These are phyloP conservation scores for Oscheius sp. DNA, from an alignment of 2,888 invertebrate species.

Conservation along the genomic window DNA sequence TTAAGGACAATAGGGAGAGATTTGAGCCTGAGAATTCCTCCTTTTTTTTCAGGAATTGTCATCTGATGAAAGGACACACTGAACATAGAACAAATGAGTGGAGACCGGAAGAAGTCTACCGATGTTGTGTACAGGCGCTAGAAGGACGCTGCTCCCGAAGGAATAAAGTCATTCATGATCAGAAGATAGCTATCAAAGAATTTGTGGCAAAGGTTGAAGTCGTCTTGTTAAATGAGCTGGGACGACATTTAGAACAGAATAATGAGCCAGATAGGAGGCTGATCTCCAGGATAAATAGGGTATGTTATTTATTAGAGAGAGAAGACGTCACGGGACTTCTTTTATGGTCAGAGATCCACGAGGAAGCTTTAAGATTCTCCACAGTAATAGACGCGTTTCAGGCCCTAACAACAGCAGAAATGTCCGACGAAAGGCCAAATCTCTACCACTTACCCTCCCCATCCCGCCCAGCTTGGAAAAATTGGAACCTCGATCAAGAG, in stretches of 20 bases:
- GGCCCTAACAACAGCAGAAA: constrained; percentile 49
- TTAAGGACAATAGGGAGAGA: too few relatives aligned
- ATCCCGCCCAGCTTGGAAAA: constrained; percentile 60
- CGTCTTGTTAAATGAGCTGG: constrained; percentile 57
- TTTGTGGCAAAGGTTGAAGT: constrained; percentile 62
- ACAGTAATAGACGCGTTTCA: background rate
- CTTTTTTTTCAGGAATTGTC: constrained; percentile 55
- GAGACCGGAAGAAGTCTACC: constrained; percentile 58
- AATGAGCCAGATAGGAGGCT: constrained; percentile 60
- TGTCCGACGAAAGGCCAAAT: constrained; percentile 51
- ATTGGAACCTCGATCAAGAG: constrained; percentile 58
- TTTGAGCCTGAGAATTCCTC: background rate
- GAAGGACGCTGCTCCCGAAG: constrained; percentile 61
- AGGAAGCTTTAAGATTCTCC: background rate
- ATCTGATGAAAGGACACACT: constrained; percentile 61
- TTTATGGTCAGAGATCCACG: background rate
- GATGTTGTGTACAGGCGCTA: constrained; percentile 54
- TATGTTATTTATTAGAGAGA: constrained; percentile 13
- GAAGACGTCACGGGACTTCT: too few relatives aligned
- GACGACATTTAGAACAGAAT: constrained; percentile 50
- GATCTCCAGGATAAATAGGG: constrained; percentile 55
- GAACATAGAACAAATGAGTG: constrained; percentile 63
- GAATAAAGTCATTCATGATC: constrained; percentile 57
- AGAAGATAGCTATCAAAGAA: constrained; percentile 61
- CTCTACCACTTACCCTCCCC: constrained; percentile 63